These are phyloP conservation scores for Odontomachus brunneus DNA, from an alignment of 1,140 invertebrate genomes.

Conservation along the genomic window DNA sequence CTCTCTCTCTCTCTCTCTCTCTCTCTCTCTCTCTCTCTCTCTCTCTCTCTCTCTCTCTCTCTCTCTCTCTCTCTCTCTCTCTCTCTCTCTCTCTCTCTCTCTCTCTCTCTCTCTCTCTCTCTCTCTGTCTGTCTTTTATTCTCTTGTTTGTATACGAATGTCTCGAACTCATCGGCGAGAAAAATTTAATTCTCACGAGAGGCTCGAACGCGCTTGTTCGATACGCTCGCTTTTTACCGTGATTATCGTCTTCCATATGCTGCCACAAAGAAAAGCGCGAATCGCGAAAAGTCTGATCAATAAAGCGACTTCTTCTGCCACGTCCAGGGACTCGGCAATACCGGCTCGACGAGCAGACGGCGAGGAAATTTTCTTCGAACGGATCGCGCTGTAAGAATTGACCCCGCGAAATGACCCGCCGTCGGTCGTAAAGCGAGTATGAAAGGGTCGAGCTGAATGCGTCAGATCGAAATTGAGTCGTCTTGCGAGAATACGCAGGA, in stretches of 20 bases:
- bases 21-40: too few species aligned
- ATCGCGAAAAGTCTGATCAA: slow-evolving; percentile 31
- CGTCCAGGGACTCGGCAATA: neutral
- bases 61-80: too few species aligned
- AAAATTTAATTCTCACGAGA: neutral
- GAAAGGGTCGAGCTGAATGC: slow-evolving; percentile 38
- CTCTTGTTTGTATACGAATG: too few species aligned
- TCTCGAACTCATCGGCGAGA: neutral
- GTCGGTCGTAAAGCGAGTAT: slow-evolving; percentile 53
- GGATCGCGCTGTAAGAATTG: slow-evolving; percentile 34
- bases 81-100: too few species aligned
- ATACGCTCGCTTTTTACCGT: neutral
- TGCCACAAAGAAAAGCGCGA: neutral
- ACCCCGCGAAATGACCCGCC: slow-evolving; percentile 28
- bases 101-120: too few species aligned
- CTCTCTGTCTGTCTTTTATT: too few species aligned
- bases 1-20: too few species aligned
- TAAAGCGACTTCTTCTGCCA: slow-evolving; percentile 19
- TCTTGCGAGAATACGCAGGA: slow-evolving; percentile 9
- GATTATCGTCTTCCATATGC: slow-evolving; percentile 3
- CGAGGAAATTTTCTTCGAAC: slow-evolving; percentile 36
- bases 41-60: too few species aligned
- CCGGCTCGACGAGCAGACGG: neutral
- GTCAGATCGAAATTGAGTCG: slow-evolving; percentile 35
- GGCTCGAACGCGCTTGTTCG: neutral